phyloP scores from a whole-genome alignment of 2,888 invertebrate species.

The Oscheius myriophilus region DNA sequence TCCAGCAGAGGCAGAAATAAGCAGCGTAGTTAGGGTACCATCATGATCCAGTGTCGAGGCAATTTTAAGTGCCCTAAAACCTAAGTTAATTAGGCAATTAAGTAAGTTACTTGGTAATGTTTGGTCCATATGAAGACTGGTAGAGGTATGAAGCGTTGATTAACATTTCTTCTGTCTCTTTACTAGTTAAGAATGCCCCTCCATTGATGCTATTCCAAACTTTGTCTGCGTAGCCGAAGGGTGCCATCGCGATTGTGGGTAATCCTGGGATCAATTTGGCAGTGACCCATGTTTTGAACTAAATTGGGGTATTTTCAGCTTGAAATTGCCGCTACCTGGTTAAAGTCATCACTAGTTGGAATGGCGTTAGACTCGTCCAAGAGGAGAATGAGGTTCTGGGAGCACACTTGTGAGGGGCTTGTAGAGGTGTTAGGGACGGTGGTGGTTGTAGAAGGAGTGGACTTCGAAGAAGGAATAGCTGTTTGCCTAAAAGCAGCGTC shows the following conservation, averaged over 20 bases:
- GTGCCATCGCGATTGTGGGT: neutral
- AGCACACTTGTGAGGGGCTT: neutral
- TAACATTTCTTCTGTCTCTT: too few species aligned
- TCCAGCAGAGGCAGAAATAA: slow-evolving; percentile 3
- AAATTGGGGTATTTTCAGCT: neutral
- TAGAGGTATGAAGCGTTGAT: neutral
- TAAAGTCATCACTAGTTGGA: neutral
- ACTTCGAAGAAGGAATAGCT: too few species aligned
- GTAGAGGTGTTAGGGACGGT: neutral
- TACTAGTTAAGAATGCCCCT: neutral
- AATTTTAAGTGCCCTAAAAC: too few species aligned
- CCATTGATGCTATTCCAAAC: neutral
- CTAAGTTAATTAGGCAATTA: too few species aligned
- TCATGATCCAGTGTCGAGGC: neutral
- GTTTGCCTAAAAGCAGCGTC: too few species aligned
- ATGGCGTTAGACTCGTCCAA: slow-evolving; percentile 18
- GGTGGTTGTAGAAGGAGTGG: neutral
- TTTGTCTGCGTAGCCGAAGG: slow-evolving; percentile 1
- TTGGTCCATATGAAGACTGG: neutral
- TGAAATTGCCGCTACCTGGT: too few species aligned
- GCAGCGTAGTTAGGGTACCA: slow-evolving; percentile 4
- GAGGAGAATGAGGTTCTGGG: slow-evolving; percentile 7
- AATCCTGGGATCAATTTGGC: neutral
- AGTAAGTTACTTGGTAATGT: slow-evolving; percentile 3
- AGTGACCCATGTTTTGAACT: slow-evolving; percentile 13